phyloP scores from a whole-genome alignment of 2,888 invertebrate genomes.

The Heliconius aoede region DNA sequence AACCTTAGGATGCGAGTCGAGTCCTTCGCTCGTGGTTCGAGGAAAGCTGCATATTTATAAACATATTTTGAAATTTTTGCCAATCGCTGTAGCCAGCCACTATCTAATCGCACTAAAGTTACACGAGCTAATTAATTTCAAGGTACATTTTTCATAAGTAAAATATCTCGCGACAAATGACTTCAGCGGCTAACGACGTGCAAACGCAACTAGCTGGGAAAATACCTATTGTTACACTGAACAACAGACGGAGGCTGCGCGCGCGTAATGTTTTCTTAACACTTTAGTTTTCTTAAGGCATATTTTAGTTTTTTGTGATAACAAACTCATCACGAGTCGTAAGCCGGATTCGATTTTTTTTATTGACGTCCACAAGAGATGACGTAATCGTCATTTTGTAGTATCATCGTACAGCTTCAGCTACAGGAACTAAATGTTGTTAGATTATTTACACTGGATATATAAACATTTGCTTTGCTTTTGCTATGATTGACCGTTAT shows the following conservation, averaged over 20 bases:
- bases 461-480: slow-evolving; percentile 45
- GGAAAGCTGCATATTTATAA: slow-evolving; percentile 79
- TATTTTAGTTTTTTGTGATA: slow-evolving; percentile 47
- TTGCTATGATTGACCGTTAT: slow-evolving; percentile 24
- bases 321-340: slow-evolving; percentile 61
- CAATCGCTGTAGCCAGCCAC: slow-evolving; percentile 59
- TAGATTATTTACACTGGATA: slow-evolving; percentile 47
- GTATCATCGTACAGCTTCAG: slow-evolving; percentile 50
- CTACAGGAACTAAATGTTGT: slow-evolving; percentile 45
- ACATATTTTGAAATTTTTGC: slow-evolving; percentile 69
- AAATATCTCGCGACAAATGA: slow-evolving; percentile 43
- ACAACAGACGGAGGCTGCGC: slow-evolving; percentile 61
- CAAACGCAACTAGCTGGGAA: slow-evolving; percentile 60
- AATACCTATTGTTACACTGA: slow-evolving; percentile 65
- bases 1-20: slow-evolving; percentile 79
- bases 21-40: slow-evolving; percentile 78
- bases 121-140: slow-evolving; percentile 59
- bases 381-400: slow-evolving; percentile 71
- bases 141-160: slow-evolving; percentile 50
- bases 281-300: slow-evolving; percentile 24
- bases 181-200: slow-evolving; percentile 57
- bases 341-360: slow-evolving; percentile 76
- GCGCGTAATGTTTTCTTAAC: slow-evolving; percentile 61
- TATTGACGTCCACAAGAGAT: slow-evolving; percentile 62
- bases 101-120: slow-evolving; percentile 66